phyloP scores from a whole-genome alignment of 2,797 vertebrate genomes.

The Enteromius paludinosus region DNA sequence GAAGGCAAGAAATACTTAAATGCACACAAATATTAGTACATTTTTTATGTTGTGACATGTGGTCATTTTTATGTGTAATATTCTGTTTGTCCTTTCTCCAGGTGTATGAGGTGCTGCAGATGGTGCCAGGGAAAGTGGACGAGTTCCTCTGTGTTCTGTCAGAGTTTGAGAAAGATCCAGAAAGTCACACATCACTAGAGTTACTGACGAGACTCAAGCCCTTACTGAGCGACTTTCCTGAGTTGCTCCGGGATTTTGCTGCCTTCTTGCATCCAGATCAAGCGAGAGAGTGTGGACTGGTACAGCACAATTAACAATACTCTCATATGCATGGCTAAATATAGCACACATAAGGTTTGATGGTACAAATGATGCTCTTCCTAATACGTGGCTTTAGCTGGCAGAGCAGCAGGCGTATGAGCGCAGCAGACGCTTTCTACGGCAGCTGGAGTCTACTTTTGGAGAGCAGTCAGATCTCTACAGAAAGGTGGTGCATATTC shows the following conservation, averaged over 20 bases:
- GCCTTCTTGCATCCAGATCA: conserved; percentile 88
- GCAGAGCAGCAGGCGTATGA: conserved; percentile 92
- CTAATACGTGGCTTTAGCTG: conserved; percentile 72
- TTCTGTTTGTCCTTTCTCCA: conserved; percentile 59
- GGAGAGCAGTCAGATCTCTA: conserved; percentile 86
- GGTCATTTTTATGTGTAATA: not conserved
- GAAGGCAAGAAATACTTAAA: conserved; percentile 64
- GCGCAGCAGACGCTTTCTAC: conserved; percentile 86
- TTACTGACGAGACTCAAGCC: conserved; percentile 77
- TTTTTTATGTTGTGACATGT: not conserved
- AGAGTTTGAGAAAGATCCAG: conserved; percentile 76
- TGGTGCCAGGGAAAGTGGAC: conserved; percentile 78
- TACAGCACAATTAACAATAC: conserved; percentile 61
- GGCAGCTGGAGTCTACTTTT: conserved; percentile 85
- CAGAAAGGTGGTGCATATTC: conserved; percentile 87
- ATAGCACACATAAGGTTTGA: not conserved
- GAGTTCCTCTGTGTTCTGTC: conserved; percentile 86
- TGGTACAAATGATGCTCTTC: not conserved
- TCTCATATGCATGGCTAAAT: not conserved
- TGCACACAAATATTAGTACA: not conserved
- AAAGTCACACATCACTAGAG: conserved; percentile 73
- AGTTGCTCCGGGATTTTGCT: conserved; percentile 88
- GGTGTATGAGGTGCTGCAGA: conserved; percentile 85
- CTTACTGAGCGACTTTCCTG: conserved; percentile 84
- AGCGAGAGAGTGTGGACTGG: conserved; percentile 87